Conservation (phyloP, 2,888 invertebrate genomes). For the Loripinus fragilis region DNA sequence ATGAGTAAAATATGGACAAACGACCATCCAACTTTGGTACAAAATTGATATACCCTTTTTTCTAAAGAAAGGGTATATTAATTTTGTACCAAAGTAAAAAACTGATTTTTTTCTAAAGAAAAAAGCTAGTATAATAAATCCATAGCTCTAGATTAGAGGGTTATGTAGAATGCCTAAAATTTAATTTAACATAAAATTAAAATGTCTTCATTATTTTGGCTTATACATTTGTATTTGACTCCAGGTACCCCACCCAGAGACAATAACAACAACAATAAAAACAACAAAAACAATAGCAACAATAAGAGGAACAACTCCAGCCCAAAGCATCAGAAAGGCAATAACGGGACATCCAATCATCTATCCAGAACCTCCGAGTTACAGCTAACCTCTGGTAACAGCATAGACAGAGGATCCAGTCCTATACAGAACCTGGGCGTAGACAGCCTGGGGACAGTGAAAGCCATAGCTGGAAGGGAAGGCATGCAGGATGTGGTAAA, state of each 20-base stretch:
- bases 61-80: no score
- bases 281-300: slow-evolving; percentile 18
- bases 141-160: no score
- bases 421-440: neutral
- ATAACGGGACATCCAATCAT: neutral
- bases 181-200: no score
- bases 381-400: neutral
- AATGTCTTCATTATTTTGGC: neutral
- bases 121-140: no score
- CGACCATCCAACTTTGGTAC: no score
- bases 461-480: neutral
- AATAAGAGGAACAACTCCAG: slow-evolving; percentile 19
- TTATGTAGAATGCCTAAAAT: no score
- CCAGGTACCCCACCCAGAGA: slow-evolving; percentile 6
- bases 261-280: slow-evolving; percentile 4
- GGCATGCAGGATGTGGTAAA: slow-evolving; percentile 46
- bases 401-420: neutral
- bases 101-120: no score
- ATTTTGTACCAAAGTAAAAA: no score
- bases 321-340: slow-evolving; percentile 12
- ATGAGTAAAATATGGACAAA: no score
- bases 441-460: neutral
- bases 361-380: slow-evolving; percentile 3
- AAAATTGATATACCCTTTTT: no score
- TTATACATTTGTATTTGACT: neutral